Percentiles rank a stretch among this genome's conserved stretches.
Evolutionary conservation across 1,140 invertebrate species (phyloP).

Genomic region (Popillia japonica): DNA sequence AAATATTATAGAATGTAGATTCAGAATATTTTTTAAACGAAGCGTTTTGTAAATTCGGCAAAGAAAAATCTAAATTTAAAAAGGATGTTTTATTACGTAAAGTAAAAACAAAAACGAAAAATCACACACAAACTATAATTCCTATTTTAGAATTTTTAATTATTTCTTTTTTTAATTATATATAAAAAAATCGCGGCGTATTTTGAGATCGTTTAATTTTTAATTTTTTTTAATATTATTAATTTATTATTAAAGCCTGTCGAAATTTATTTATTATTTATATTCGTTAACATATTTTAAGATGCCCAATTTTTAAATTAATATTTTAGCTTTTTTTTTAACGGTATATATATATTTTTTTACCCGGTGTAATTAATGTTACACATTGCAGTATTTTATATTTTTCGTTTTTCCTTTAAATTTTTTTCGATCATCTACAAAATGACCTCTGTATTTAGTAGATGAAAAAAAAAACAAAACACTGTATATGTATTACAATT

Average conservation of each 20-base stretch:
- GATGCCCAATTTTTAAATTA: conserved; percentile 10
- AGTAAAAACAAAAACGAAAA: neutral
- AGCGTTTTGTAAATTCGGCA: conserved; percentile 41
- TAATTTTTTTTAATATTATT: conserved; percentile 2
- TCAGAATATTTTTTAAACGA: conserved; percentile 42
- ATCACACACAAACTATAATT: conserved; percentile 35
- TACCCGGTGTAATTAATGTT: conserved; percentile 34
- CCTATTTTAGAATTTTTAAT: conserved; percentile 40
- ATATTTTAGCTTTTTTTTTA: conserved; percentile 44
- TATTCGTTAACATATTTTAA: conserved; percentile 40
- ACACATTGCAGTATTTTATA: conserved; percentile 41
- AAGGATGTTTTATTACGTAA: conserved; percentile 15
- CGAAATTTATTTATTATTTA: conserved; percentile 44
- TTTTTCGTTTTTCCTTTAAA: neutral
- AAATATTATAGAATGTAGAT: conserved; percentile 41
- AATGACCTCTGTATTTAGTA: conserved; percentile 50
- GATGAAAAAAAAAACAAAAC: conserved; percentile 48
- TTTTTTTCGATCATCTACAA: conserved; percentile 22
- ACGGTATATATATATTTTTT: conserved; percentile 39
- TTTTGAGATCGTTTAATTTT: neutral
- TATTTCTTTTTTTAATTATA: conserved; percentile 28
- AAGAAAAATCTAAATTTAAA: conserved; percentile 31
- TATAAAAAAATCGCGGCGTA: no score
- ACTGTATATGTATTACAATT: conserved; percentile 58
- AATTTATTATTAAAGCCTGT: conserved; percentile 12